A percentile compares a stretch with the other conserved stretches of the same genome.
Evolutionary conservation across 2,888 invertebrate species (phyloP).

Genomic region (Lepeophtheirus nordmannii): DNA sequence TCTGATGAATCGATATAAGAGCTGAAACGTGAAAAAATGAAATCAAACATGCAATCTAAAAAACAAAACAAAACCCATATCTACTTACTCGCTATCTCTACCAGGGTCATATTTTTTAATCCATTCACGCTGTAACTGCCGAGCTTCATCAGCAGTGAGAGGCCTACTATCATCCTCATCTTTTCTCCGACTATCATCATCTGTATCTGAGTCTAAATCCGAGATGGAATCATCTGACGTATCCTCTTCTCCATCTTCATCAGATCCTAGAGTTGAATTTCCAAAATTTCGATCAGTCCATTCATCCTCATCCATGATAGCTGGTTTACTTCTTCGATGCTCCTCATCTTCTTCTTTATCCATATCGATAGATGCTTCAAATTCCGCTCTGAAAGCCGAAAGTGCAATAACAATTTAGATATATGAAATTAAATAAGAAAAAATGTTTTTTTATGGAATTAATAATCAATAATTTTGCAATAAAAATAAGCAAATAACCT

Average conservation of each 20-base stretch:
- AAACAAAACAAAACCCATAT: background rate
- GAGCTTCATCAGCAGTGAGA: slow-evolving; percentile 18
- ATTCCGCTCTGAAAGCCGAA: slow-evolving; percentile 1
- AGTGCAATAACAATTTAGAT: background rate
- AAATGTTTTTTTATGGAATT: background rate
- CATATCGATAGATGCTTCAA: slow-evolving; percentile 38
- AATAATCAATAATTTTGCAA: background rate
- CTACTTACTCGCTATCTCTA: slow-evolving; percentile 1
- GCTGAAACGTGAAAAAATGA: background rate
- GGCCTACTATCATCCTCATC: slow-evolving; percentile 8
- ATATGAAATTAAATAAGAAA: background rate
- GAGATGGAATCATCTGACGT: slow-evolving; percentile 31
- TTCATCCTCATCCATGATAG: slow-evolving; percentile 83
- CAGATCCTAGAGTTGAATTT: slow-evolving; percentile 35
- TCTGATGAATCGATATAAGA: slow-evolving; percentile 34
- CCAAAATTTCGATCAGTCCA: slow-evolving; percentile 82
- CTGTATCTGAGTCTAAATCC: slow-evolving; percentile 29
- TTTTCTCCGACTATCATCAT: slow-evolving; percentile 28
- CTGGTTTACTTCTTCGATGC: slow-evolving; percentile 32
- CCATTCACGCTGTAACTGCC: slow-evolving; percentile 24
- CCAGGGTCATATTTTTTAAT: slow-evolving; percentile 8
- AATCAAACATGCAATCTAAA: background rate
- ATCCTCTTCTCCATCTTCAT: slow-evolving; percentile 26
- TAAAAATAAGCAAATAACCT: background rate
- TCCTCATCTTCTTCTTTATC: slow-evolving; percentile 35